Conservation (phyloP, 1,140 invertebrate species). For the Daktulosphaira vitifoliae region DNA sequence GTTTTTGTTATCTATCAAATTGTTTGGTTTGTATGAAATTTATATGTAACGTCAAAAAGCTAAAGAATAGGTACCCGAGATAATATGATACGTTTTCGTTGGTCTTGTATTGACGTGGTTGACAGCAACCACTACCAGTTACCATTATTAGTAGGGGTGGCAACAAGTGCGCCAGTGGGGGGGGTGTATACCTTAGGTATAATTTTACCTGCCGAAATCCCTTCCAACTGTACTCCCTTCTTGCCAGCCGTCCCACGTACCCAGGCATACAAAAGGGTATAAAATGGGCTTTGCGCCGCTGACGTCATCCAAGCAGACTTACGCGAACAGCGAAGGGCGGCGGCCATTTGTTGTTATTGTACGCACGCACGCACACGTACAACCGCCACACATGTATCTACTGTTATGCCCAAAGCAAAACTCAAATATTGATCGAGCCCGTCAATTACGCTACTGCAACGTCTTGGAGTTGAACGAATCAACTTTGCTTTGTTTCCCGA, state of each 20-base stretch:
- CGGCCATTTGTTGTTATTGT: slow-evolving; percentile 27
- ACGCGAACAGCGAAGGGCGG: background rate
- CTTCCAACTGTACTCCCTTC: background rate
- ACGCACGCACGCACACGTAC: background rate
- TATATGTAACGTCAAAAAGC: too few species aligned
- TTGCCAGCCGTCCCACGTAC: too few species aligned
- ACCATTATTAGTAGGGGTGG: background rate
- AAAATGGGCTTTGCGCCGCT: slow-evolving; percentile 19
- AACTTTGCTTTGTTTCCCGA: too few species aligned
- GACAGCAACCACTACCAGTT: background rate
- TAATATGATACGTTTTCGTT: too few species aligned
- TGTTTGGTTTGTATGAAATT: too few species aligned
- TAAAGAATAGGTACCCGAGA: too few species aligned
- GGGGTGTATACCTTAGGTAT: background rate
- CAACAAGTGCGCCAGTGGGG: background rate
- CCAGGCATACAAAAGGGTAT: too few species aligned
- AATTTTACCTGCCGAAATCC: slow-evolving; percentile 22
- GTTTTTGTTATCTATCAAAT: too few species aligned
- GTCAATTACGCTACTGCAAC: slow-evolving; percentile 15
- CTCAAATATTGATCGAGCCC: slow-evolving; percentile 23
- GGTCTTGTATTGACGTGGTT: too few species aligned
- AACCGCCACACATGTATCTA: background rate
- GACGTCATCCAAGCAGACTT: background rate
- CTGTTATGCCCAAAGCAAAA: background rate
- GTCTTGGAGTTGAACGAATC: background rate